Base-by-base conservation (phyloP, 2,888 invertebrate genomes). In the Endomychus coccineus region DNA sequence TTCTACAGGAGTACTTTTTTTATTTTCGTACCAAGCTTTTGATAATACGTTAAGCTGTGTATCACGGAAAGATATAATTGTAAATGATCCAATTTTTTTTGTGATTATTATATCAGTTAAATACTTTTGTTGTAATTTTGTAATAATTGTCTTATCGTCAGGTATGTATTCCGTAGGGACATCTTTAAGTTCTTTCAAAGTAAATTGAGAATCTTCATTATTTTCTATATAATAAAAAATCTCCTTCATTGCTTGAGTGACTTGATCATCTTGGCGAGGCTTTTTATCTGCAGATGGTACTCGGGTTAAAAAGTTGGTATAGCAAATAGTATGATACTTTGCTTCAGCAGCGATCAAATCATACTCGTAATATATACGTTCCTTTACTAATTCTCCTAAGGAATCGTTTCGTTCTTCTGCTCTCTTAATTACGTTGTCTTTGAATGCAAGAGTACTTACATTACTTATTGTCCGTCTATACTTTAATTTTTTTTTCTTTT, bases 301-400 rank as follows among this genome's bases (percentile, higher is more conserved):
- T 36, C 5, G 14, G 5, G 21, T 45, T 45, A 48, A 56, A 48
- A 60, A 61, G 56, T 54, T n/a, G 30, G 53, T 53, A 49, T 50
- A 58, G 51, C 61, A 61, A 54, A 44, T 38, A 44, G 50, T 42
- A 52, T 61, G 61, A 43, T 59, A 59, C 45, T 57, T 61, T 50
- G 56, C 50, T 47, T 50, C 48, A 42, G 42, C 48, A 34, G 48
- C 46, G 6, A 51, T 32, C 42, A 53, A 46, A 33, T 52, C 48
- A 37, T 37, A 14, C 12, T 46, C 35, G 32, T 19, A 40, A 45
- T 25, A 9, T 42, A 51, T 29, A 41, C 48, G 48, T 39, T 42
- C 34, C 39, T 42, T 45, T 35, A 59, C 51, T 44, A 53, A 49
- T 42, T 32, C 14, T 32, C 32, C 23, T 23, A 32, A 32, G 32